Evolutionary conservation across 2,888 invertebrate species (phyloP).

Genomic region (Apoda limacodes): DNA sequence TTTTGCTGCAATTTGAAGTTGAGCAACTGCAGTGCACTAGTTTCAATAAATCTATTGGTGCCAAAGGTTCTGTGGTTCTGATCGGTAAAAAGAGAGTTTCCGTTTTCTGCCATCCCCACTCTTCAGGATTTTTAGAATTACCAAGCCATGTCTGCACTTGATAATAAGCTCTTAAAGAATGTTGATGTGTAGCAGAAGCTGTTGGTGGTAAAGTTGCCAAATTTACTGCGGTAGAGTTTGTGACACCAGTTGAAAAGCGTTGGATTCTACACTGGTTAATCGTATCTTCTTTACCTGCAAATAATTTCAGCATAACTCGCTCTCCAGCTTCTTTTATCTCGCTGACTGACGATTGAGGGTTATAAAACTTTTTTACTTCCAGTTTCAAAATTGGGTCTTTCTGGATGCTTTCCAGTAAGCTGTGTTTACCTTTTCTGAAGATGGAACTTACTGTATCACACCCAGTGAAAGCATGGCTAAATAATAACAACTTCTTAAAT

Average conservation of each 20-base stretch:
- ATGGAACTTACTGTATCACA: slow-evolving; percentile 5
- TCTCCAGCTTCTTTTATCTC: slow-evolving; percentile 5
- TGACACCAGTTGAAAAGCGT: slow-evolving; percentile 1
- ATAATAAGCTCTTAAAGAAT: background rate
- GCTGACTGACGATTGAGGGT: background rate
- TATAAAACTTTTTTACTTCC: slow-evolving; percentile 3
- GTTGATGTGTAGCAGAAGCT: slow-evolving; percentile 21
- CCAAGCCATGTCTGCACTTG: slow-evolving; percentile 14
- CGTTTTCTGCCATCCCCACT: slow-evolving; percentile 5
- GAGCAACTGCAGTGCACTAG: slow-evolving; percentile 1
- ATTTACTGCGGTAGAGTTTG: slow-evolving; percentile 2
- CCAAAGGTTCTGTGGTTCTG: slow-evolving; percentile 1
- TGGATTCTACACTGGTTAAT: background rate
- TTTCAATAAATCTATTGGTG: no score
- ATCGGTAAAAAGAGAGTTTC: slow-evolving; percentile 7
- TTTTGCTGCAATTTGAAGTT: slow-evolving; percentile 1
- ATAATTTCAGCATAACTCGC: slow-evolving; percentile 6
- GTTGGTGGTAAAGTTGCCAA: slow-evolving; percentile 5
- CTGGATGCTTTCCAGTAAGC: slow-evolving; percentile 1
- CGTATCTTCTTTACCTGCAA: background rate
- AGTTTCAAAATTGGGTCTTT: slow-evolving; percentile 3
- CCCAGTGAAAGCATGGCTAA: slow-evolving; percentile 3
- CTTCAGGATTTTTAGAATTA: slow-evolving; percentile 17
- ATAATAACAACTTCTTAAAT: slow-evolving; percentile 3
- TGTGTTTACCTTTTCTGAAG: slow-evolving; percentile 2